Percentiles rank a stretch among this genome's conserved stretches.
Evolutionary conservation across 2,113 vertebrate species (phyloP).

Genomic region (Channa argus): DNA sequence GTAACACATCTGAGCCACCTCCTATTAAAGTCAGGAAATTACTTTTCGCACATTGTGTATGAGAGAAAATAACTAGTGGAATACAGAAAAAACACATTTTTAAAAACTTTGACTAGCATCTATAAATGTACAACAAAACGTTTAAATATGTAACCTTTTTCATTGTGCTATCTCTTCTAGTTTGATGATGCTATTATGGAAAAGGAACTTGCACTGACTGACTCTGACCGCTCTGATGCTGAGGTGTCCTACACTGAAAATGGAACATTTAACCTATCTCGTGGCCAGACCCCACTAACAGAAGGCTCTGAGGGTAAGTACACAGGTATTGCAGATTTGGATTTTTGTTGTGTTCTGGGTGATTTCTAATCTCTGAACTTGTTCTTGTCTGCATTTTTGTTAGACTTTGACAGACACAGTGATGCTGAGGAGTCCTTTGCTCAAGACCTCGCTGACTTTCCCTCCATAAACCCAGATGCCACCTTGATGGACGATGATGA

Average conservation of each 20-base stretch:
- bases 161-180: constrained; percentile 70
- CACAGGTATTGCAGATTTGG: not conserved
- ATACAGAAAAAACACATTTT: not conserved
- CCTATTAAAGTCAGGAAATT: constrained; percentile 34
- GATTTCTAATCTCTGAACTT: constrained; percentile 7
- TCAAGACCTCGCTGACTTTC: constrained; percentile 93
- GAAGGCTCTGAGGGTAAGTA: constrained; percentile 94
- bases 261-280: constrained; percentile 94
- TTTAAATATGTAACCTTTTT: not conserved
- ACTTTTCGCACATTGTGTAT: not conserved
- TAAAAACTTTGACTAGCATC: not conserved
- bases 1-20: constrained; percentile 13
- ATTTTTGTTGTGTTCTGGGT: not conserved
- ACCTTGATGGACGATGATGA: constrained; percentile 93
- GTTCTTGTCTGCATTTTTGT: not conserved
- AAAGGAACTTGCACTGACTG: constrained; percentile 90
- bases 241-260: constrained; percentile 96
- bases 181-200: constrained; percentile 91
- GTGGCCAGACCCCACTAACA: constrained; percentile 94
- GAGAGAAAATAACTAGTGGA: not conserved
- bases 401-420: constrained; percentile 94
- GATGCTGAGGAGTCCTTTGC: constrained; percentile 97
- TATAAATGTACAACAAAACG: not conserved
- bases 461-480: constrained; percentile 93
- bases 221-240: constrained; percentile 95